A percentile compares a stretch with the other conserved stretches of the same genome.
Evolutionary conservation across 2,113 vertebrate genomes (phyloP).

Genomic region (Phocoena sinus): DNA sequence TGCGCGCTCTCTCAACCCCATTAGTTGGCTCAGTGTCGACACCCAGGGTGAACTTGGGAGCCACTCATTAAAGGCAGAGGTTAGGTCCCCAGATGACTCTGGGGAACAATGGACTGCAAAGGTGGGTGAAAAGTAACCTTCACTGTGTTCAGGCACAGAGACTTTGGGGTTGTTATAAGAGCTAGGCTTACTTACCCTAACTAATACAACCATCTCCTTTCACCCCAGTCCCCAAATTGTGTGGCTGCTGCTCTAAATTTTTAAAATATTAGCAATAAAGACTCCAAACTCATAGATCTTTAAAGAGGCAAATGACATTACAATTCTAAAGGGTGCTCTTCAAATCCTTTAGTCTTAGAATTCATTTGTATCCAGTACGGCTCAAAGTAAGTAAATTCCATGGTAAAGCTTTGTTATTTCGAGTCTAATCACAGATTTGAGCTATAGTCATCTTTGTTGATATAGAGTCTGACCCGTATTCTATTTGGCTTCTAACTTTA

Average conservation of each 20-base stretch:
- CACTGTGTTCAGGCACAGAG: background rate
- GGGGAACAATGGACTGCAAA: background rate
- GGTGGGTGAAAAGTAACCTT: background rate
- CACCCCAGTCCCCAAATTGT: background rate
- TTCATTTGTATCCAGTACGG: background rate
- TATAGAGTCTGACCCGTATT: background rate
- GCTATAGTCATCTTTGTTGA: background rate
- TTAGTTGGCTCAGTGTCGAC: background rate
- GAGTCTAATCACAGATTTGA: background rate
- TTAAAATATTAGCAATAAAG: conserved; percentile 19
- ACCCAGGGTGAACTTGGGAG: background rate
- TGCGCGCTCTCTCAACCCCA: background rate
- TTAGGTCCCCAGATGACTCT: background rate
- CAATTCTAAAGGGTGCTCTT: background rate
- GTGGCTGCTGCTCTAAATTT: background rate
- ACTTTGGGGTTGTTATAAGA: background rate
- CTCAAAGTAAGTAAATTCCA: background rate
- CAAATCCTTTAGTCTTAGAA: background rate
- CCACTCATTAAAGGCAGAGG: background rate
- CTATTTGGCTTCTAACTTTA: conserved; percentile 7
- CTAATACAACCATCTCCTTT: background rate
- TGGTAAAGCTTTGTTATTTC: background rate
- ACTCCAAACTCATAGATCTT: background rate
- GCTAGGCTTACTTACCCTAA: background rate
- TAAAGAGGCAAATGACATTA: background rate